Percentiles rank a stretch among this genome's conserved stretches.
phyloP scores from a whole-genome alignment of 1,140 invertebrate species.

The Hyles vespertilio region DNA sequence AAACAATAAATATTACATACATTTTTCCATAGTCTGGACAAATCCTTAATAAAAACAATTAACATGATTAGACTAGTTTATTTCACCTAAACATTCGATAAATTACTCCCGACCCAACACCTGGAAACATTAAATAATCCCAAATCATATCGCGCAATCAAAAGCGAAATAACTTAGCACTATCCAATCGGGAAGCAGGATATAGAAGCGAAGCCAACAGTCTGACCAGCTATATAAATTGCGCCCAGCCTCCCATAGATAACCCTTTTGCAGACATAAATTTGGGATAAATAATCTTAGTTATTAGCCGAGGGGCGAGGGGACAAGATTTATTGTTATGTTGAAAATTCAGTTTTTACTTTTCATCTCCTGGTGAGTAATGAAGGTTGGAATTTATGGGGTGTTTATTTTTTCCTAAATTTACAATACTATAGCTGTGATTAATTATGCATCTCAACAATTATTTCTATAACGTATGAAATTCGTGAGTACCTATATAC shows the following conservation, averaged over 20 bases:
- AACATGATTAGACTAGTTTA: too few relatives aligned
- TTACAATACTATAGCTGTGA: too few relatives aligned
- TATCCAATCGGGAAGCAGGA: constrained; percentile 17
- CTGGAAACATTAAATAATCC: too few relatives aligned
- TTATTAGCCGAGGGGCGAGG: constrained; percentile 37
- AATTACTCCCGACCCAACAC: too few relatives aligned
- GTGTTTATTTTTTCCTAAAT: neutral
- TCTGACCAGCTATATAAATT: constrained; percentile 47
- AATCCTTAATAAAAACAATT: too few relatives aligned
- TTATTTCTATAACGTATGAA: too few relatives aligned
- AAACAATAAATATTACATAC: too few relatives aligned
- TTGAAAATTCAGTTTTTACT: neutral
- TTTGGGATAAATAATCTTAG: constrained; percentile 55
- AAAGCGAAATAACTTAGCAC: constrained; percentile 7
- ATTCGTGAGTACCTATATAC: too few relatives aligned
- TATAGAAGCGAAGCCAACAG: constrained; percentile 43
- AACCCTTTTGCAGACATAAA: constrained; percentile 42
- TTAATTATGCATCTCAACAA: too few relatives aligned
- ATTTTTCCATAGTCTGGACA: too few relatives aligned
- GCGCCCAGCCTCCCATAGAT: constrained; percentile 42
- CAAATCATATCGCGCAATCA: constrained; percentile 1
- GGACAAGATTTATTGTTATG: constrained; percentile 13
- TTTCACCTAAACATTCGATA: too few relatives aligned
- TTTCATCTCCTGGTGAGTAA: neutral
- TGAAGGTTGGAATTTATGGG: neutral